Evolutionary conservation across 2,888 invertebrate species (phyloP), one percentile per base, ranked within the genome.

Genomic region (Hofmannophila pseudospretella): DNA sequence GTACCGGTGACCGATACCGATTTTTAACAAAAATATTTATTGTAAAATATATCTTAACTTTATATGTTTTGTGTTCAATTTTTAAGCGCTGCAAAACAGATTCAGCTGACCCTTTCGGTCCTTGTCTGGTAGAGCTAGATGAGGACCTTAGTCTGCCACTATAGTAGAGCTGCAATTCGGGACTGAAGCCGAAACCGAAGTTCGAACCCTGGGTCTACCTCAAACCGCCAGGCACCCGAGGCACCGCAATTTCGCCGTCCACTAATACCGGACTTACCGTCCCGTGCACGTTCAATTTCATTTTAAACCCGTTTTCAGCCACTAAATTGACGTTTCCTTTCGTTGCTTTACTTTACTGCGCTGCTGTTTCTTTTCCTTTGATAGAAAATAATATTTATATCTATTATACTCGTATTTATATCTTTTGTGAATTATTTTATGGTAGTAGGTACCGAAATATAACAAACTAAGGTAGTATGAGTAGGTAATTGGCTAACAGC

Each of bases 251-350:
- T 35, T 30, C 29, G 20, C 34, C 36, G 20, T 31, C 16, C 23
- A 22, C 37, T 43, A 30, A 43, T 38, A 33, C 32, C 32, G 36
- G 36, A 37, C 34, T 36, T 31, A 36, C 23, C 27, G 34, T 14
- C 36, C 27, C 16, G 31, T 36, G 35, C 32, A 38, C 41, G 19
- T 36, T 30, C 34, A 32, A 32, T 39, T 36, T 35, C 11, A 23
- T 31, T 34, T 34, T 25, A 36, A 42, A 39, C 27, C 34, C 19
- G 32, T 33, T 32, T 30, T 32, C 35, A 34, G 11, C 37, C 27
- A 12, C 39, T 33, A 43, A 40, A 43, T 40, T 40, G 39, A 38
- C 37, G 27, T 39, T 34, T 27, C 13, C 16, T 10, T 19, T 26
- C 27, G 27, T 31, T 9, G 13, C 7, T 16, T 3, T 13, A 2